Evolutionary conservation across 2,888 invertebrate species (phyloP), one percentile per base, ranked within the genome.

Genomic region (Drosophila suboccidentalis): DNA sequence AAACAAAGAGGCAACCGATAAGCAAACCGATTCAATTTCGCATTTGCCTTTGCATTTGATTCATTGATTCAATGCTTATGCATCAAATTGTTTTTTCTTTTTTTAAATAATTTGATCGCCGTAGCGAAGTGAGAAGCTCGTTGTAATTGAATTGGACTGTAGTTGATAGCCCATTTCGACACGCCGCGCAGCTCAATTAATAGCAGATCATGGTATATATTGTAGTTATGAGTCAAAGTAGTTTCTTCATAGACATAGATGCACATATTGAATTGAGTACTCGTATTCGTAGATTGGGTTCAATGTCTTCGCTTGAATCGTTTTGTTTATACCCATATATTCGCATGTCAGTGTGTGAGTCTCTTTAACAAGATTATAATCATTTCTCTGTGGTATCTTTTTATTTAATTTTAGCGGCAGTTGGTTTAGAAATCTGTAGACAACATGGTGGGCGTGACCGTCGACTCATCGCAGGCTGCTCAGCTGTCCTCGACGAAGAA

Each of bases 391-490:
- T 19, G 15, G 43, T 41, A 3, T 36, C 17, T 49, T 2, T 57
- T 17, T 41, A 32, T 22, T 41, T 63, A 6, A 17, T 51, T 67
- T 46, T 15, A 60, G 51, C 51, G 13, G 34, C 55, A 66, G 53
- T 51, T 66, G 39, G 19, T 32, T 59, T 26, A 46, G 34, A 11
- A 19, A 58, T n/a, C 15, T 39, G 5, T 49, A 26, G 50, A 29
- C 46, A 89, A 75, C 64, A 92, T 92, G 92, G 92, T 92, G 71
- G 92, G 92, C 38, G 91, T 91, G 38, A 74, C 82, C 3, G 80
- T 79, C 15, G 85, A 84, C 10, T 50, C 82, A 41, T 77, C 83
- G 0, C 83, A 82, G 50, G 75, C 76, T 29, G 85, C 83, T 10
- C 88, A 90, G 59, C 62, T 90, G 46, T 82, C 90, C 5, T 86